A percentile compares a stretch with the other conserved stretches of the same genome.
Conservation (phyloP, 2,797 vertebrate species). For the Phalanger gymnotis region DNA sequence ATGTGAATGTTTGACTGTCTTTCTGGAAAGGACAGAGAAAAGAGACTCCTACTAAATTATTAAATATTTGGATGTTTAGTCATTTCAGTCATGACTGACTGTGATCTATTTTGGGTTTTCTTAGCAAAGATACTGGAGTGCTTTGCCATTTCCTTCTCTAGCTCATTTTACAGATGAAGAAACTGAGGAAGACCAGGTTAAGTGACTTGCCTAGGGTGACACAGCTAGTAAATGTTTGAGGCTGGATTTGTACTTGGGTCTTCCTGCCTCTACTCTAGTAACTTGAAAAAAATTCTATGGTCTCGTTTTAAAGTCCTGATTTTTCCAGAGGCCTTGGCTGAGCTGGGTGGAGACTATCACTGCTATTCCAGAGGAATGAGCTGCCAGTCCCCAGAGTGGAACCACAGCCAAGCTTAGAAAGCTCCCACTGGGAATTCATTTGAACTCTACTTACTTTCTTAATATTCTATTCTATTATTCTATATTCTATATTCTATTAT, state of each 20-base stretch:
- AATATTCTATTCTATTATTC: too few relatives aligned
- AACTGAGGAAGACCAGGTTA: neutral
- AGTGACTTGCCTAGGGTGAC: neutral
- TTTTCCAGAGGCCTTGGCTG: neutral
- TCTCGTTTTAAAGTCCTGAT: neutral
- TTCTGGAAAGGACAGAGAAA: neutral
- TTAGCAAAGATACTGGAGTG: neutral
- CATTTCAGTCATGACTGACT: neutral
- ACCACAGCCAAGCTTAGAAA: neutral
- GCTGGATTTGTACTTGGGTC: neutral
- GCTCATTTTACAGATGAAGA: neutral
- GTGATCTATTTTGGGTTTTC: neutral
- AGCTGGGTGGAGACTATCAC: neutral
- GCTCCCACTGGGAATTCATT: neutral
- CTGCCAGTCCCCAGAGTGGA: neutral
- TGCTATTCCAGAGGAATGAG: neutral
- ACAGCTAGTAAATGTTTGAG: neutral
- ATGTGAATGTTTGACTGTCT: neutral
- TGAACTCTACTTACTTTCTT: neutral
- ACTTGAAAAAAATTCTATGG: neutral
- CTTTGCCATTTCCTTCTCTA: neutral
- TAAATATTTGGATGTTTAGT: neutral
- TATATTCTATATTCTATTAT: too few relatives aligned
- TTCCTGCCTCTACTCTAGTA: neutral
- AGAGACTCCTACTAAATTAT: neutral